Evolutionary conservation across 2,888 invertebrate species (phyloP).

Genomic region (Drosophila mettleri): DNA sequence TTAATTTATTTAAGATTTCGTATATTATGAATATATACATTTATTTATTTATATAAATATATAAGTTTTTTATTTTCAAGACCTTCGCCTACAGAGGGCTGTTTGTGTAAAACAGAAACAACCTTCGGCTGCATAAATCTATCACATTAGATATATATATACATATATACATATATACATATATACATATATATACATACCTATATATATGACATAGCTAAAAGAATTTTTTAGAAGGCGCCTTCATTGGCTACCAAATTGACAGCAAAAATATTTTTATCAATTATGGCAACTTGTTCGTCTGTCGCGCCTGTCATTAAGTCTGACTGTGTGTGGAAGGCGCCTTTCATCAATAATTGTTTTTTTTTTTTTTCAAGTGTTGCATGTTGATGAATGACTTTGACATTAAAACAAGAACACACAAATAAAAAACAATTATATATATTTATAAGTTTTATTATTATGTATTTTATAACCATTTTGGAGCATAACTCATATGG

Average conservation of each 20-base stretch:
- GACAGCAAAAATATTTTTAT: constrained; percentile 65
- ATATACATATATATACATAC: not conserved
- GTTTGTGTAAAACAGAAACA: constrained; percentile 1
- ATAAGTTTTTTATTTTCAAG: not conserved
- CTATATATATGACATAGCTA: constrained; percentile 30
- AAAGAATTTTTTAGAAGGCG: constrained; percentile 42
- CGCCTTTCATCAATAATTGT: constrained; percentile 50
- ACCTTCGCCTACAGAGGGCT: constrained; percentile 14
- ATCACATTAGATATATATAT: not conserved
- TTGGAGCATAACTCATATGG: not conserved
- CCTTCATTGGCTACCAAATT: constrained; percentile 41
- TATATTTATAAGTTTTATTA: not conserved
- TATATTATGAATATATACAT: not conserved
- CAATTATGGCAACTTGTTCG: constrained; percentile 58
- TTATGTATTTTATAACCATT: not conserved
- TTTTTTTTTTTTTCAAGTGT: constrained; percentile 8
- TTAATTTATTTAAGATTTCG: too few relatives aligned
- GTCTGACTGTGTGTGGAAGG: constrained; percentile 34
- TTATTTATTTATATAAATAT: not conserved
- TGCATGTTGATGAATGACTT: constrained; percentile 40
- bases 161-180: not conserved
- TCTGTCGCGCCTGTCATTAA: constrained; percentile 20
- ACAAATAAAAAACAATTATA: not conserved
- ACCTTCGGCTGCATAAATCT: constrained; percentile 33
- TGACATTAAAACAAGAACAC: constrained; percentile 28